Evolutionary conservation across 2,888 invertebrate species (phyloP).

Genomic region (Drosophila anceps): DNA sequence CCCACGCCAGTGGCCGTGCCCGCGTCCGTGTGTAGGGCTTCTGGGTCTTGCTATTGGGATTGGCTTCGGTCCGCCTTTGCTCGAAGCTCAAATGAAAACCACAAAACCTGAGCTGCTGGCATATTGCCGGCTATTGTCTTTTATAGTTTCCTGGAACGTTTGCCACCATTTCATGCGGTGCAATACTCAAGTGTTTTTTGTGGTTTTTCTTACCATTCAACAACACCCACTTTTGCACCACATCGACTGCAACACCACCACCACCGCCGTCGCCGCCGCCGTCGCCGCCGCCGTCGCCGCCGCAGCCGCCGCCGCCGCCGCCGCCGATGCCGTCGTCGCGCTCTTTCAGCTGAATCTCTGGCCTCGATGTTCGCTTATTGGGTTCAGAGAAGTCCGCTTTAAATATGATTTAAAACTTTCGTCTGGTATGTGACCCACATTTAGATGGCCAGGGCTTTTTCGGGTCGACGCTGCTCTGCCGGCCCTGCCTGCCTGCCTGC

Average conservation of each 20-base stretch:
- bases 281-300: not conserved
- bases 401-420: constrained; percentile 77
- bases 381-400: constrained; percentile 52
- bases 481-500: constrained; percentile 2
- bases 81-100: constrained; percentile 66
- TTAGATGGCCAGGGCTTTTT: constrained; percentile 47
- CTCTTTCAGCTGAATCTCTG: constrained; percentile 4
- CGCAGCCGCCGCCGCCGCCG: not conserved
- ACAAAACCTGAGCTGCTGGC: constrained; percentile 79
- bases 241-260: constrained; percentile 30
- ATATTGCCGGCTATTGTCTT: constrained; percentile 80
- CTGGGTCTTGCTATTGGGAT: constrained; percentile 25
- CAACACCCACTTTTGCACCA: constrained; percentile 37
- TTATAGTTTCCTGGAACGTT: constrained; percentile 79
- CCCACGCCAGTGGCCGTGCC: constrained; percentile 59
- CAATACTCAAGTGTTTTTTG: constrained; percentile 66
- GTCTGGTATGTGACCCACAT: constrained; percentile 67
- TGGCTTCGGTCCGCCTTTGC: constrained; percentile 31
- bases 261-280: not conserved
- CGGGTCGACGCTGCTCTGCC: constrained; percentile 30
- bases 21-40: constrained; percentile 58
- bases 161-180: constrained; percentile 57
- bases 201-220: constrained; percentile 46
- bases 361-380: constrained; percentile 26
- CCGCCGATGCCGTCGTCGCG: not conserved